phyloP scores from a whole-genome alignment of 2,888 invertebrate species.

The Lottia scabra region DNA sequence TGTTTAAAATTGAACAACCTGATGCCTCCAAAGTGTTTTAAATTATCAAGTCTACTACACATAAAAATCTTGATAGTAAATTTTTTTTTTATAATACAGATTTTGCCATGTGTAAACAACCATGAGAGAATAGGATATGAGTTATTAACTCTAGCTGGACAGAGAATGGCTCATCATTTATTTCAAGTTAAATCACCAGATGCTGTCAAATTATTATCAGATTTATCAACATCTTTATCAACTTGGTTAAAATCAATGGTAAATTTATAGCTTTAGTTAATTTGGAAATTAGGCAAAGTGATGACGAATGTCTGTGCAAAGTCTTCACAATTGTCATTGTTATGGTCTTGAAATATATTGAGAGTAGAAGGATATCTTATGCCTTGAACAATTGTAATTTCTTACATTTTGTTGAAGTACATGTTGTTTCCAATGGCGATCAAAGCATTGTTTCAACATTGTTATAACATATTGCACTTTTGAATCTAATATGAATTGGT shows the following conservation, averaged over 20 bases:
- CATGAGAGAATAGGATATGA: slow-evolving; percentile 79
- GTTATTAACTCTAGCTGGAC: slow-evolving; percentile 84
- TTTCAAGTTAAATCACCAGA: slow-evolving; percentile 69
- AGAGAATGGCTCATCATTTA: slow-evolving; percentile 77
- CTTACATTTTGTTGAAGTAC: too few relatives aligned
- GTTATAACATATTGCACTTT: too few relatives aligned
- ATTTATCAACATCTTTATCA: slow-evolving; percentile 82
- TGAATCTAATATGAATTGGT: neutral
- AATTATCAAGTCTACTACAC: too few relatives aligned
- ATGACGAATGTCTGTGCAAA: too few relatives aligned
- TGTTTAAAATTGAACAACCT: too few relatives aligned
- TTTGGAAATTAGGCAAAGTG: too few relatives aligned
- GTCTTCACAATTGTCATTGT: too few relatives aligned
- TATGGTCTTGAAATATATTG: too few relatives aligned
- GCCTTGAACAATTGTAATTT: neutral
- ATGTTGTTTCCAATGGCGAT: too few relatives aligned
- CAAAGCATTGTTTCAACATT: neutral
- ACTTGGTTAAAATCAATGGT: slow-evolving; percentile 79
- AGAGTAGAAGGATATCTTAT: too few relatives aligned
- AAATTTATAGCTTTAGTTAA: slow-evolving; percentile 34
- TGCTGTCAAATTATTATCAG: slow-evolving; percentile 78
- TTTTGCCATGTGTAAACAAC: slow-evolving; percentile 78
- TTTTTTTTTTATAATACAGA: slow-evolving; percentile 64
- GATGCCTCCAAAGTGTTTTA: too few relatives aligned
- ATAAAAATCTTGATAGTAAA: too few relatives aligned